These are phyloP conservation scores for Cerceris ruficornis DNA, from an alignment of 2,888 invertebrate species.

Conservation along the genomic window DNA sequence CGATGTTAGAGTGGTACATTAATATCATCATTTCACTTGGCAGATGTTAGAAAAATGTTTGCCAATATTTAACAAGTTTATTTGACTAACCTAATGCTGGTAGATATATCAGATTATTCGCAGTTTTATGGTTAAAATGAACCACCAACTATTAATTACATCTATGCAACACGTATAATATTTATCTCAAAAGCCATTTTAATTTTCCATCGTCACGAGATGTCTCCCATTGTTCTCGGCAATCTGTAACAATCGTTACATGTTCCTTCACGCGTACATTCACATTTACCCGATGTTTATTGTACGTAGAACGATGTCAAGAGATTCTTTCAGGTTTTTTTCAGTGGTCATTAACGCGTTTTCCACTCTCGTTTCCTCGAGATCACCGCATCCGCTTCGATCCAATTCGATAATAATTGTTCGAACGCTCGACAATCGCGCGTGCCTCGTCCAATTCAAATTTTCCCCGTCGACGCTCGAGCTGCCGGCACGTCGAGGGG, in stretches of 20 bases:
- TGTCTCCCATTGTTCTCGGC: neutral
- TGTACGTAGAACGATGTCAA: conserved; percentile 23
- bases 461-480: conserved; percentile 18
- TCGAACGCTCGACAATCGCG: conserved; percentile 25
- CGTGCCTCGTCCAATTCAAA: conserved; percentile 17
- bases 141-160: too few relatives aligned
- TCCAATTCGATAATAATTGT: conserved; percentile 53
- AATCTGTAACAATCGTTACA: neutral
- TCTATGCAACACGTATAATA: too few relatives aligned
- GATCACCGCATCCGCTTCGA: conserved; percentile 18
- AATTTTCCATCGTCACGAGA: neutral
- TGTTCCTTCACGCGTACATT: neutral
- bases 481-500: conserved; percentile 7
- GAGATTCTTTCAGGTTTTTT: conserved; percentile 28
- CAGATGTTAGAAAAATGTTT: too few relatives aligned
- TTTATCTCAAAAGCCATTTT: neutral
- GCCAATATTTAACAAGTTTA: too few relatives aligned
- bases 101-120: too few relatives aligned
- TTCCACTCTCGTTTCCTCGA: conserved; percentile 25
- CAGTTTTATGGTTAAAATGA: too few relatives aligned
- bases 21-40: too few relatives aligned
- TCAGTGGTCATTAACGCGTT: conserved; percentile 42
- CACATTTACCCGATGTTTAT: conserved; percentile 25
- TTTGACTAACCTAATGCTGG: too few relatives aligned
- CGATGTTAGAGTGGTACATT: too few relatives aligned